Percentiles rank a stretch among this genome's conserved stretches.
phyloP scores from a whole-genome alignment of 2,113 vertebrate species.

The Edolisoma coerulescens region DNA sequence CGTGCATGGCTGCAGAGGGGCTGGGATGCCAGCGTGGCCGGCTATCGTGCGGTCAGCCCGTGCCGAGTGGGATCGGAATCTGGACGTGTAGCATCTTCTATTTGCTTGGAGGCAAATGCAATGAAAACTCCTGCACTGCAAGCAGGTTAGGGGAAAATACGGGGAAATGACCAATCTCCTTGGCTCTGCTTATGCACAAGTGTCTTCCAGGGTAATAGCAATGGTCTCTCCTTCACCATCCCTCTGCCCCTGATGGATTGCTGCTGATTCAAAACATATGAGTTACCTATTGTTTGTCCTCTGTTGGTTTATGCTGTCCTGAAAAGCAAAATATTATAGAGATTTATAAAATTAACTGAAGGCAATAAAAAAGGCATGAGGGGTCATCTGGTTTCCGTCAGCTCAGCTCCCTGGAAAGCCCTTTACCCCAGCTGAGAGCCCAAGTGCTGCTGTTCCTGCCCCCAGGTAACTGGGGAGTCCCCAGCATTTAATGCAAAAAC shows the following conservation, averaged over 20 bases:
- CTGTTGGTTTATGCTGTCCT: not conserved
- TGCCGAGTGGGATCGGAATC: not conserved
- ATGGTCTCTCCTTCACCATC: not conserved
- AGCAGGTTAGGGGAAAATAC: not conserved
- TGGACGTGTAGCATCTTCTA: accelerated
- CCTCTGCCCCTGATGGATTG: not conserved
- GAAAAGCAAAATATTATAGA: not conserved
- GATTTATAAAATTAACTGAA: not conserved
- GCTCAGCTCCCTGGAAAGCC: not conserved
- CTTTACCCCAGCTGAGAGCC: not conserved
- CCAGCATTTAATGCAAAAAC: not conserved
- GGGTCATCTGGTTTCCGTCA: not conserved
- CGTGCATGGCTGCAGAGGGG: accelerated
- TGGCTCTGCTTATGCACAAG: not conserved
- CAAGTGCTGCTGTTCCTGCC: not conserved
- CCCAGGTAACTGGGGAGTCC: not conserved
- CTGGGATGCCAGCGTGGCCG: not conserved
- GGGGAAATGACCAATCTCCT: not conserved
- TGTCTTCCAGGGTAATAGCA: accelerated
- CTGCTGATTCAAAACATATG: accelerated
- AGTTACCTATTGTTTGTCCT: not conserved
- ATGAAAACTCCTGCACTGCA: not conserved
- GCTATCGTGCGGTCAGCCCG: accelerated
- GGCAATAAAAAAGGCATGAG: not conserved
- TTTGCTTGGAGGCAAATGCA: not conserved